Evolutionary conservation across 2,797 vertebrate species (phyloP), one percentile per base, ranked within the genome.

Genomic region (Dallia pectoralis): DNA sequence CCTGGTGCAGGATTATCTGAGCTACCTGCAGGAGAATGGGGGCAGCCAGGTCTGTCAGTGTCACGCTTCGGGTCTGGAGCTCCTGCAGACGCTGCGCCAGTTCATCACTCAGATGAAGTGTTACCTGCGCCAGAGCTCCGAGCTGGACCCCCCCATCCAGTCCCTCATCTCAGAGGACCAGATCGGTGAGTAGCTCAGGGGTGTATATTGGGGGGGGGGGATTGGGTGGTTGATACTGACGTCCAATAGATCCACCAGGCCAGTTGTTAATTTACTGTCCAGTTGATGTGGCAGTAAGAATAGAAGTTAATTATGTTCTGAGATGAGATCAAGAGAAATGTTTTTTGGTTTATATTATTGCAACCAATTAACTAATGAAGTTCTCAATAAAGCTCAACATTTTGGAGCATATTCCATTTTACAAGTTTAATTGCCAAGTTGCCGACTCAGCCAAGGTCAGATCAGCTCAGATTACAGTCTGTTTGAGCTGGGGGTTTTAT

Each of bases 21-120:
- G 94, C 88, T 98, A 96, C 88, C 92, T 97, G 72, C 90, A 93
- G 25, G 96, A 98, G 83, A 95, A 95, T 72, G 94, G 93, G 30
- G 95, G 94, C 67, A 69, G 81, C 33, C 90, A 89, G 79, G 85
- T 86, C 0, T 88, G 84, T 87, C 87, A 87, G 64, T 92, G 94
- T 87, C 94, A 94, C 0, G 89, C 93, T 84, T 96, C 96, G 0
- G 94, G 91, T 85, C 92, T 0, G 47, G 97, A 99, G 82, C 90
- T 99, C 89, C 92, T 99, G 84, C 97, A 98, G 90, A 98, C 96
- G 0, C 87, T 99, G 75, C 94, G 97, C 19, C 96, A 99, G 90
- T 98, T 99, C 74, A 95, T 99, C 89, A 99, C 97, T 33, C 97
- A 99, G 76, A 96, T 99, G 85, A 99, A 99, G 92, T 97, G 93